These are phyloP conservation scores for Lathronympha strigana DNA, from an alignment of 2,888 invertebrate genomes.

Conservation along the genomic window DNA sequence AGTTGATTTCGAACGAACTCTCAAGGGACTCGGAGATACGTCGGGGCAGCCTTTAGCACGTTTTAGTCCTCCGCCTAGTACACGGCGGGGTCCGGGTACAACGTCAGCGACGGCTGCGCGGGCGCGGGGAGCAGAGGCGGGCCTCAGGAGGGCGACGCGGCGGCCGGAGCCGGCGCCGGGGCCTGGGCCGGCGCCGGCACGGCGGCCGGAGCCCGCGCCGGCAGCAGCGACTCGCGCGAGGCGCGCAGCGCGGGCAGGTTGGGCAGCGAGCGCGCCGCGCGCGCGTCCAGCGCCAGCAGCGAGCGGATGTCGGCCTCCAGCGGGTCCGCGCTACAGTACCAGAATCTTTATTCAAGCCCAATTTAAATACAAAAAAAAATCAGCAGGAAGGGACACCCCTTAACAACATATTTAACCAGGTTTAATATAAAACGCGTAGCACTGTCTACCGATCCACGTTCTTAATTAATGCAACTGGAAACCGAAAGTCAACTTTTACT, in stretches of 20 bases:
- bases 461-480: too few relatives aligned
- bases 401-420: too few relatives aligned
- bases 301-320: slow-evolving; percentile 74
- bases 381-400: too few relatives aligned
- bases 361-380: too few relatives aligned
- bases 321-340: slow-evolving; percentile 65
- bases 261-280: slow-evolving; percentile 85
- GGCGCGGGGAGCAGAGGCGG: slow-evolving; percentile 45
- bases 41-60: too few relatives aligned
- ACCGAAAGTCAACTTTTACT: too few relatives aligned
- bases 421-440: too few relatives aligned
- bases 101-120: slow-evolving; percentile 55
- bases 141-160: slow-evolving; percentile 65
- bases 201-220: slow-evolving; percentile 51
- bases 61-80: slow-evolving; percentile 58
- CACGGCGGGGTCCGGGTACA: slow-evolving; percentile 74
- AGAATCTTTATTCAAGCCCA: too few relatives aligned
- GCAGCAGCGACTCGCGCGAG: slow-evolving; percentile 74
- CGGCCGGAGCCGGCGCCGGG: slow-evolving; percentile 50
- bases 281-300: slow-evolving; percentile 79
- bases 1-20: too few relatives aligned
- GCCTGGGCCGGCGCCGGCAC: slow-evolving; percentile 63
- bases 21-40: too few relatives aligned
- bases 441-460: too few relatives aligned
- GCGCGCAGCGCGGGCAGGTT: slow-evolving; percentile 85